Base-by-base conservation (phyloP, 1,140 invertebrate genomes). In the Bradynema listronoti region DNA sequence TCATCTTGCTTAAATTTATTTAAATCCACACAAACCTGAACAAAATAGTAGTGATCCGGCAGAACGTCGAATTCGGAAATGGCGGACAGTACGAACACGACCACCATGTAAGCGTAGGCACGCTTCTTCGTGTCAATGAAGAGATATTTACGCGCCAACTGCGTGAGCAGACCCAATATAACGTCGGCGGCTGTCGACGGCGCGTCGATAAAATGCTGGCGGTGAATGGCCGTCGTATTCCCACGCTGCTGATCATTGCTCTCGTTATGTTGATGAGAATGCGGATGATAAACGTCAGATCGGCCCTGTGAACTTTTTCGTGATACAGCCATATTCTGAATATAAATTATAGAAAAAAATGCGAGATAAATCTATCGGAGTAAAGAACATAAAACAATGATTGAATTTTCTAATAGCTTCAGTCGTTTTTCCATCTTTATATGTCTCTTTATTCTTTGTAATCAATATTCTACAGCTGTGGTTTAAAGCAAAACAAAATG, bases 71-170 rank as follows among this genome's bases (percentile, higher is more conserved):
- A 73, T 22, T 41, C 46, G 6, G 66, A 32, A 11, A 73, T 22
- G 6, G 63, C n/a, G 9, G 69, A 73, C 4, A 71, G 56, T 4
- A 58, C 4, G 6, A 24, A 30, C 25, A 71, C 55, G 7, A 55
- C 22, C 6, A 53, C 51, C 11, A 69, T 14, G 32, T 69, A 71
- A 30, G 61, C 45, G 16, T 67, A 47, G 39, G 68, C 67, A 39
- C 58, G 66, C 58, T 67, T 68, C 3, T n/a, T 32, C n/a, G 46
- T 45, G 11, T 45, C 19, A 27, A 71, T 32, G 57, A 68, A 68
- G 2, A 68, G 42, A 1, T 47, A 68, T 41, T 67, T 70, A 16
- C 66, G 64, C 11, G 68, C 66, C 19, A 69, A 4, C 27, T 71
- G 68, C 16, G 60, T 33, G 6, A 43, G 25, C 3, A 72, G 51